These are phyloP conservation scores for Peromyscus eremicus DNA, from an alignment of 2,797 vertebrate species.

Conservation along the genomic window DNA sequence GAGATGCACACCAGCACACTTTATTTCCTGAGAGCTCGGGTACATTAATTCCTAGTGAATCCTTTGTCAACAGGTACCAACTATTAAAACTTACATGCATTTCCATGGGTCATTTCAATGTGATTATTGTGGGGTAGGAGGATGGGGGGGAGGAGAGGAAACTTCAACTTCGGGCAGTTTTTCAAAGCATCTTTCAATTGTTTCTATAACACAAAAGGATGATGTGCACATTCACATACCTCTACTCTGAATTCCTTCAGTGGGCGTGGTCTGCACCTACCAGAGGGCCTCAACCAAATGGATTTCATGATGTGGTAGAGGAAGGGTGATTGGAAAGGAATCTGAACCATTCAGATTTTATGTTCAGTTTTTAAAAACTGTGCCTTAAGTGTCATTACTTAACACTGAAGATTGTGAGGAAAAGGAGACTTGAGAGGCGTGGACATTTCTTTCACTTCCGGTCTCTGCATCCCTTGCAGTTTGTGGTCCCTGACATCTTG, in stretches of 20 bases:
- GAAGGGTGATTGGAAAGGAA: not conserved
- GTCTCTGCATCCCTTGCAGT: not conserved
- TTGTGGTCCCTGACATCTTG: not conserved
- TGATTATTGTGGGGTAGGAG: not conserved
- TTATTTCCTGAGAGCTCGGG: conserved; percentile 6
- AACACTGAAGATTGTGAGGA: not conserved
- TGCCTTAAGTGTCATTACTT: not conserved
- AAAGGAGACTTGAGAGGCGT: not conserved
- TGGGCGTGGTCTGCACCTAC: not conserved
- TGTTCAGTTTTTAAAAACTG: not conserved
- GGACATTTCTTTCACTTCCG: not conserved
- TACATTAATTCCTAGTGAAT: not conserved
- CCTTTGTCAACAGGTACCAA: not conserved
- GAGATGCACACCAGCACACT: not conserved
- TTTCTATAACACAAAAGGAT: not conserved
- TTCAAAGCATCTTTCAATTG: conserved; percentile 5
- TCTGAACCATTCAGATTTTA: not conserved
- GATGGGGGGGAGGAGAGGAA: not conserved
- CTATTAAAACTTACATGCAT: not conserved
- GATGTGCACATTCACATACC: not conserved
- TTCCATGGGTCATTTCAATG: conserved; percentile 3
- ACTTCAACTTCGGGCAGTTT: not conserved
- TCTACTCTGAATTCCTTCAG: not conserved
- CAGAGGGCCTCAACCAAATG: not conserved
- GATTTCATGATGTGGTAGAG: not conserved